Evolutionary conservation across 2,888 invertebrate species (phyloP), one percentile per base, ranked within the genome.

Genomic region (Stenichneumon culpator): DNA sequence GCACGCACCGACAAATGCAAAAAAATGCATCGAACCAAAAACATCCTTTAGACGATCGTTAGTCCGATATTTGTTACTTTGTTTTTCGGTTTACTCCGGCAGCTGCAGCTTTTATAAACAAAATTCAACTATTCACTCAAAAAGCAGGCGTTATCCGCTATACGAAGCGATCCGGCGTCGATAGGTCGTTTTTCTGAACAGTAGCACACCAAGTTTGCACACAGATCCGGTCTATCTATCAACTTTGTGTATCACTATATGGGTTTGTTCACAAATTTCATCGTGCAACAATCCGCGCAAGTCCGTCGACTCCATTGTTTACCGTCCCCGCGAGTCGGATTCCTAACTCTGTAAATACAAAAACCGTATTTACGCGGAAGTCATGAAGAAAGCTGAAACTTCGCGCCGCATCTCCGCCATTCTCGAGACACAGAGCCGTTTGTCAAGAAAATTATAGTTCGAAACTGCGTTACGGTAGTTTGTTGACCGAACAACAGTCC

Each of bases 391-490:
- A 25, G 57, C 25, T 57, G 11, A 25, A 57, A 57, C 22, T 14
- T 14, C 57, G 25, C 4, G 4, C 14, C 22, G 25, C 3, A n/a
- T 25, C 11, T 74, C 28, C 7, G 19, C 36, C 22, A 39, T 28
- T 22, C 68, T 50, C 16, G 44, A 68, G 47, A 75, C 68, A 25
- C 60, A 25, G 50, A 39, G 19, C 54, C 63, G 69, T 82, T 82
- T 82, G 69, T 82, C 25, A 70, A 69, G 69, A 70, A 50, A 82
- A 82, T 75, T 75, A 70, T 75, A 67, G 74, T 32, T 50, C n/a
- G 44, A 44, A 60, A 32, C 75, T 69, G 36, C 50, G 54, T 54
- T 54, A 60, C 73, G 54, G 65, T 67, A 80, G 72, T 73, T 65
- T 67, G 44, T 73, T 50, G 44, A 19, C 65, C 16, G 67, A 80